phyloP scores from a whole-genome alignment of 2,113 vertebrate species.

The Tamias sibiricus region DNA sequence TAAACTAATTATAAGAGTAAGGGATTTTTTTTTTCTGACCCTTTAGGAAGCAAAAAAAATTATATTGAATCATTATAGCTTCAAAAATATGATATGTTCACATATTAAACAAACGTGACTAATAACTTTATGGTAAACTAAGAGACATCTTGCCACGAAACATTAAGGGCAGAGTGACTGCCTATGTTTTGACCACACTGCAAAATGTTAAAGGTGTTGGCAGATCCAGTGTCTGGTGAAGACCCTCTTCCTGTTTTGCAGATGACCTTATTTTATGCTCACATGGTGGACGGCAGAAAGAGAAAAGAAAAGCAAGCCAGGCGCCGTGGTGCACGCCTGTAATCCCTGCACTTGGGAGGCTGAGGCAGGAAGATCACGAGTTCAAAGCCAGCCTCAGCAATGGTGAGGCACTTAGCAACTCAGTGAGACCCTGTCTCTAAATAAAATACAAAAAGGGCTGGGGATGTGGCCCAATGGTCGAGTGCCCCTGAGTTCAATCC shows the following conservation, averaged over 20 bases:
- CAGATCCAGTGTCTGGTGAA: neutral
- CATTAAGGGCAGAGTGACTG: neutral
- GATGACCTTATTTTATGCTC: neutral
- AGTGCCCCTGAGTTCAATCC: no score
- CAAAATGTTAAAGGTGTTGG: neutral
- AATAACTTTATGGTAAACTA: neutral
- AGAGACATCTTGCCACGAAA: neutral
- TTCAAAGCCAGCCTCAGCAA: no score
- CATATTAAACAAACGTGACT: neutral
- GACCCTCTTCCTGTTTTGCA: neutral
- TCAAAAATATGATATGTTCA: neutral
- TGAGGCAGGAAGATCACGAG: no score
- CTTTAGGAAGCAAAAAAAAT: conserved; percentile 25
- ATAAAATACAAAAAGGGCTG: no score
- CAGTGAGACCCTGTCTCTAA: no score
- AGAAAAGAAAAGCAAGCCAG: no score
- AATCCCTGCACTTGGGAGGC: no score
- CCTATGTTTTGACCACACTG: neutral
- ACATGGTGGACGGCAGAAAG: no score
- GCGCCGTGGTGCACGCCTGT: no score
- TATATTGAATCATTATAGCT: neutral
- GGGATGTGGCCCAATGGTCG: no score
- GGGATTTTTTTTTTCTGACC: neutral
- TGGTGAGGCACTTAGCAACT: no score
- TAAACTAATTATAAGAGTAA: conserved; percentile 7